Conservation (phyloP, 2,113 vertebrate species). For the Mionectes macconnelli region DNA sequence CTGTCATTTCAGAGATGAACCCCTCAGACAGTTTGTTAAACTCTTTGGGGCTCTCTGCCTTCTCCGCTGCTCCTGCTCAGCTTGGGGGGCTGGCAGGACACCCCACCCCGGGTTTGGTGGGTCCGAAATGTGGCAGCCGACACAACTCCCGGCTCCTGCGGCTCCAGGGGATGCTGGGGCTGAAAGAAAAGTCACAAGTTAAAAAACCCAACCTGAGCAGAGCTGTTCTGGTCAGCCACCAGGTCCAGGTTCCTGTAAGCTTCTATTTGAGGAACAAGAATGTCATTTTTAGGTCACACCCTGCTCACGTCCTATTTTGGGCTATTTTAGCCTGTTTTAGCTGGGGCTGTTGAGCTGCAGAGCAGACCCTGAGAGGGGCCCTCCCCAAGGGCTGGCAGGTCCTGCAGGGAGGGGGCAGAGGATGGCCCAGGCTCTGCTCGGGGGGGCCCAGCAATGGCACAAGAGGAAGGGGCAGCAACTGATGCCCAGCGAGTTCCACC, state of each 20-base stretch:
- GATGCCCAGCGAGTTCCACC: background rate
- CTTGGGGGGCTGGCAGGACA: background rate
- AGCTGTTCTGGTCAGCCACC: background rate
- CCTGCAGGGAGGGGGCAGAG: background rate
- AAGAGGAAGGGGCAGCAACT: background rate
- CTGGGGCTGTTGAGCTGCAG: background rate
- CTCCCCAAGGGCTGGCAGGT: background rate
- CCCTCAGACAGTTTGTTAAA: accelerated
- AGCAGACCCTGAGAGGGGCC: background rate
- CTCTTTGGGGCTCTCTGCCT: background rate
- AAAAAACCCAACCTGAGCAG: background rate
- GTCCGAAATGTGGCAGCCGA: background rate
- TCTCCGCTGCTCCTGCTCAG: background rate
- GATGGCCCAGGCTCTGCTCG: background rate
- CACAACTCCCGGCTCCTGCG: no score
- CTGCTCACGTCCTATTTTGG: accelerated
- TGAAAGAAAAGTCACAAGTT: background rate
- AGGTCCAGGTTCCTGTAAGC: background rate
- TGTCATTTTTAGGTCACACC: background rate
- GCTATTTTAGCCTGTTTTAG: no score
- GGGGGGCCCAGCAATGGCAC: background rate
- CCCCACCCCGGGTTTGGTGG: accelerated
- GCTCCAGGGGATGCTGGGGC: background rate
- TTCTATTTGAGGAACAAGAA: background rate
- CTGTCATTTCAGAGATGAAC: background rate